These are phyloP conservation scores for Panzeria rudis DNA, from an alignment of 2,888 invertebrate genomes.

Conservation along the genomic window DNA sequence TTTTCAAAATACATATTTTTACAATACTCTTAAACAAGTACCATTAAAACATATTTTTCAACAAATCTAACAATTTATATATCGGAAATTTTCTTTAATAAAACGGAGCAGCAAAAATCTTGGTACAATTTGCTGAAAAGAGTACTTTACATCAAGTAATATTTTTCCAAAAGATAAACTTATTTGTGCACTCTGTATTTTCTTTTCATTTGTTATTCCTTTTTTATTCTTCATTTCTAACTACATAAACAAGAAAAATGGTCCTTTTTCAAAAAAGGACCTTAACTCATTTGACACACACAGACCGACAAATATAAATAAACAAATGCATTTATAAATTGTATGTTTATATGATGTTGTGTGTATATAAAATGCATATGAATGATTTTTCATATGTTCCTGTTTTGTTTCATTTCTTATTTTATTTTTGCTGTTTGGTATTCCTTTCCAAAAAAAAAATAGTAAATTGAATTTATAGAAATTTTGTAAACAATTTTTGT, in stretches of 20 bases:
- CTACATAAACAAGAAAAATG: constrained; percentile 10
- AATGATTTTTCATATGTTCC: constrained; percentile 63
- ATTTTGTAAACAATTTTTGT: constrained; percentile 68
- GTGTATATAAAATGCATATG: constrained; percentile 40
- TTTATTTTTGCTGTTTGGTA: not conserved
- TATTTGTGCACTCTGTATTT: not conserved
- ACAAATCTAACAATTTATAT: not conserved
- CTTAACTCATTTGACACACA: constrained; percentile 36
- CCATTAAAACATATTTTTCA: not conserved
- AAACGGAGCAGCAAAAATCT: not conserved
- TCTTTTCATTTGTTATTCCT: constrained; percentile 68
- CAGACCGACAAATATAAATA: not conserved
- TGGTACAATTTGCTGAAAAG: not conserved
- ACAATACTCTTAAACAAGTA: not conserved
- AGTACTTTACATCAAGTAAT: not conserved
- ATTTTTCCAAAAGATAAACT: not conserved
- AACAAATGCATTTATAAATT: constrained; percentile 61
- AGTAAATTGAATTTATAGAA: constrained; percentile 74
- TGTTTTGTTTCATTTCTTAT: constrained; percentile 37
- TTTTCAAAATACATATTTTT: not conserved
- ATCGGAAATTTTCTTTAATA: not conserved
- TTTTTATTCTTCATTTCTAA: constrained; percentile 46
- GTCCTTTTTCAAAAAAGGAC: constrained; percentile 32
- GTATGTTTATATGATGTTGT: not conserved
- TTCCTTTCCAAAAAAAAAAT: constrained; percentile 10